Evolutionary conservation across 1,140 invertebrate species (phyloP).

Genomic region (Brachionus sp.): DNA sequence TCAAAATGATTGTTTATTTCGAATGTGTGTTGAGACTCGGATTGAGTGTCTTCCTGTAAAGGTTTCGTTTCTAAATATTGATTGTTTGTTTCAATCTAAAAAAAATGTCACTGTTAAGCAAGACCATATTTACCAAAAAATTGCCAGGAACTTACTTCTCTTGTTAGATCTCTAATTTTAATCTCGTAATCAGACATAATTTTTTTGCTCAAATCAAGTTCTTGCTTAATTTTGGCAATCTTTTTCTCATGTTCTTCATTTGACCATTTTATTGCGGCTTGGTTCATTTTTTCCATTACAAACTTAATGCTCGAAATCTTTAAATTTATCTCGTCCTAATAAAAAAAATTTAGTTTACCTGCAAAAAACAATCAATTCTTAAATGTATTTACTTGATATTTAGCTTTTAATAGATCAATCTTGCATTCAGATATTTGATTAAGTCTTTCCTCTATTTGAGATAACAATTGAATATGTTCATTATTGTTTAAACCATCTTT

Average conservation of each 20-base stretch:
- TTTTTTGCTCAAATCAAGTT: constrained; percentile 7
- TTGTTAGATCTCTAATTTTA: constrained; percentile 3
- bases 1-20: constrained; percentile 30
- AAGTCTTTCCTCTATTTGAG: constrained; percentile 11
- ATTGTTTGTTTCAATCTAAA: neutral
- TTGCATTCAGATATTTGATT: constrained; percentile 27
- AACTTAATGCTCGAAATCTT: constrained; percentile 20
- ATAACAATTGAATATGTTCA: neutral
- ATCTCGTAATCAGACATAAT: neutral
- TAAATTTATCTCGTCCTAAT: constrained; percentile 30
- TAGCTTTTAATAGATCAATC: constrained; percentile 19
- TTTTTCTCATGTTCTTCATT: constrained; percentile 31
- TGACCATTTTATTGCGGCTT: constrained; percentile 3
- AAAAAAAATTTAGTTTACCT: neutral
- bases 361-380: neutral
- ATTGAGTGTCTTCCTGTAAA: constrained; percentile 11
- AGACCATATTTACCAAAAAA: neutral
- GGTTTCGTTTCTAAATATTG: constrained; percentile 14
- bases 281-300: constrained; percentile 34
- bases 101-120: neutral
- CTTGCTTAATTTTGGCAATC: constrained; percentile 3
- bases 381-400: constrained; percentile 15
- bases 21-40: neutral
- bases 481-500: neutral
- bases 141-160: neutral